phyloP scores from a whole-genome alignment of 2,888 invertebrate genomes.

The Acronicta leporina region DNA sequence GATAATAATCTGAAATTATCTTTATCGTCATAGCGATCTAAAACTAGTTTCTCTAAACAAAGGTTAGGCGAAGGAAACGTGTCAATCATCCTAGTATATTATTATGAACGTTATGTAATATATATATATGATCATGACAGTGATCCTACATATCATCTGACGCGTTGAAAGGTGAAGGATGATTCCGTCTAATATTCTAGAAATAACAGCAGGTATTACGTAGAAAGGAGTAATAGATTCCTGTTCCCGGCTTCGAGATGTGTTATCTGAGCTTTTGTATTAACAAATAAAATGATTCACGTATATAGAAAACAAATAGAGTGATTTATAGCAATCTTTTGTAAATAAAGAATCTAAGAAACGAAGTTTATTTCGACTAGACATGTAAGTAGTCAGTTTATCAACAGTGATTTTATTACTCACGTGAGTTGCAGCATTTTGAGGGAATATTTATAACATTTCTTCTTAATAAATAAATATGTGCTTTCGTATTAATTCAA shows the following conservation, averaged over 20 bases:
- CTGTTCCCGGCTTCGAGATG: slow-evolving; percentile 6
- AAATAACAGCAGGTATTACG: slow-evolving; percentile 35
- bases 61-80: slow-evolving; percentile 26
- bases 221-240: slow-evolving; percentile 7
- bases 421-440: background rate
- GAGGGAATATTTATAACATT: background rate
- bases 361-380: background rate
- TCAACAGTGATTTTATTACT: background rate
- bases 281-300: slow-evolving; percentile 10
- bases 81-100: slow-evolving; percentile 28
- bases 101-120: slow-evolving; percentile 27
- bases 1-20: slow-evolving; percentile 11
- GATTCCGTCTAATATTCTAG: slow-evolving; percentile 24
- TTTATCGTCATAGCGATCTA: slow-evolving; percentile 10
- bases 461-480: slow-evolving; percentile 5
- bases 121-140: no score
- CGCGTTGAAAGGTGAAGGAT: slow-evolving; percentile 50
- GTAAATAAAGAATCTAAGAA: slow-evolving; percentile 12
- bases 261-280: slow-evolving; percentile 24
- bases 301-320: slow-evolving; percentile 5
- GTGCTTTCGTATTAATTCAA: background rate
- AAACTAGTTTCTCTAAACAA: slow-evolving; percentile 26
- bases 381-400: slow-evolving; percentile 3
- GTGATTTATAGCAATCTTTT: slow-evolving; percentile 23
- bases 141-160: slow-evolving; percentile 26